Evolutionary conservation across 2,113 vertebrate species (phyloP).

Genomic region (Salvator merianae): DNA sequence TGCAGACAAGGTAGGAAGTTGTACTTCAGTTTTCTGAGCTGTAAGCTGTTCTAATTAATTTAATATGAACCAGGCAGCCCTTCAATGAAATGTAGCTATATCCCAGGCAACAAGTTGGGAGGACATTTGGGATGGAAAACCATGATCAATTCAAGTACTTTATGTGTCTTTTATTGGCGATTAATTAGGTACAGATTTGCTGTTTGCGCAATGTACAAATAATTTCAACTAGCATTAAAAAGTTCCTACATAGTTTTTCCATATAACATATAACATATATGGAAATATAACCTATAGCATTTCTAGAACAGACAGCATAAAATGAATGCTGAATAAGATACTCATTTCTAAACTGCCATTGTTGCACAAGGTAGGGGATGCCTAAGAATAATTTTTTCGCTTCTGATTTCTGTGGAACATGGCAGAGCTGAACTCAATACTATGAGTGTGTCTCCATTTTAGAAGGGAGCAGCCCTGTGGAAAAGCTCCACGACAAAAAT

Average conservation of each 20-base stretch:
- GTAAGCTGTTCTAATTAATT: constrained; percentile 23
- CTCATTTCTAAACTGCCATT: neutral
- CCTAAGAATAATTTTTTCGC: neutral
- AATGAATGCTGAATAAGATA: neutral
- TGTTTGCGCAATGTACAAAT: neutral
- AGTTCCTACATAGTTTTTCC: neutral
- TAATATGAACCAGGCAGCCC: constrained; percentile 47
- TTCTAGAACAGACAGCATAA: neutral
- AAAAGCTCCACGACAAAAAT: too few relatives aligned
- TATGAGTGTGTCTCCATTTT: too few relatives aligned
- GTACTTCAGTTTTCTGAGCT: constrained; percentile 28
- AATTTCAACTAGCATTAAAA: neutral
- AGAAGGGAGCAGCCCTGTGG: too few relatives aligned
- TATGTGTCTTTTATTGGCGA: neutral
- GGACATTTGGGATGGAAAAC: neutral
- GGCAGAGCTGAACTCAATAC: neutral
- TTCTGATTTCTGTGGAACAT: neutral
- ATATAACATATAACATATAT: too few relatives aligned
- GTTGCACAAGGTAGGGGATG: neutral
- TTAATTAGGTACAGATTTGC: neutral
- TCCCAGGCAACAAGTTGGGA: neutral
- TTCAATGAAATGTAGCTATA: neutral
- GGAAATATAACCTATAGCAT: too few relatives aligned
- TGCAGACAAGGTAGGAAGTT: neutral
- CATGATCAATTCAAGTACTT: accelerated